Conservation (phyloP, 2,113 vertebrate genomes). For the Bubo blakistoni region DNA sequence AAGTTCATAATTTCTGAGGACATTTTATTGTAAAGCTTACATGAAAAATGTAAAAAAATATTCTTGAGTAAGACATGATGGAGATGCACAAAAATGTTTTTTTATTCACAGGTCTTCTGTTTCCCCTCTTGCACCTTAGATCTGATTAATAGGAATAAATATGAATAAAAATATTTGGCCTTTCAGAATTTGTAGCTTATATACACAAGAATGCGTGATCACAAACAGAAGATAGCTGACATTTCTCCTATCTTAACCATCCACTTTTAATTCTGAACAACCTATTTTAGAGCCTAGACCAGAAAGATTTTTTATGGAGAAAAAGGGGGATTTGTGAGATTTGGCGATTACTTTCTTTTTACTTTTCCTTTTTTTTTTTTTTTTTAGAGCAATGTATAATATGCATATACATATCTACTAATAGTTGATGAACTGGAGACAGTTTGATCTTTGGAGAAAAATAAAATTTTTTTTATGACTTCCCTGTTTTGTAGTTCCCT, state of each 20-base stretch:
- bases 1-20: neutral
- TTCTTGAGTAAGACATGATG: neutral
- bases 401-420: neutral
- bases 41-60: neutral
- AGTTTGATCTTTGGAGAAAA: neutral
- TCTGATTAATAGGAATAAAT: neutral
- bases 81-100: neutral
- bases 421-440: neutral
- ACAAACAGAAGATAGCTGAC: neutral
- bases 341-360: neutral
- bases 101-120: neutral
- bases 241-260: neutral
- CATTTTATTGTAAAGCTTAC: neutral
- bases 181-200: neutral
- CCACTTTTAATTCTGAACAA: neutral
- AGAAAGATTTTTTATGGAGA: neutral
- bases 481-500: neutral
- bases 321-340: neutral
- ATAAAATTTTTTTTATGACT: neutral
- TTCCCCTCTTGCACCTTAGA: neutral
- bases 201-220: neutral
- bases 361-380: neutral
- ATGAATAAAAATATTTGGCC: neutral
- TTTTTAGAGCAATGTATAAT: neutral
- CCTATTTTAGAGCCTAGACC: neutral